Base-by-base conservation (phyloP, 2,113 vertebrate genomes). In the Pogona vitticeps region DNA sequence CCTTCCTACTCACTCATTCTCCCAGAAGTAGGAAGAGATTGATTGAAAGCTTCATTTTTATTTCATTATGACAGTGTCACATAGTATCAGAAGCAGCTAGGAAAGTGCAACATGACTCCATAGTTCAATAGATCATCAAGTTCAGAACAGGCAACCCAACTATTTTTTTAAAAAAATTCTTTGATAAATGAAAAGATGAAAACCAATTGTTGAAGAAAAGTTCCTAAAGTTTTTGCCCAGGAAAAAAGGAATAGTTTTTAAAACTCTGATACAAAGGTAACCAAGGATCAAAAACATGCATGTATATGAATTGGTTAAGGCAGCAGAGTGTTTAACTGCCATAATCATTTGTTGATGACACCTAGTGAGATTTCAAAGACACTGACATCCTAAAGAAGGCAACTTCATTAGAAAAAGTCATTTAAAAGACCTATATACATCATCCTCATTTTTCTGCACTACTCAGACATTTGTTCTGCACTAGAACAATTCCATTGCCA, bases 1-100 rank as follows among this genome's bases (percentile, higher is more conserved):
- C 36, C 46, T 58, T 79, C 20, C 76, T 85, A 28, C 65, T 78
- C 65, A 78, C 46, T 70, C 65, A 85, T 79, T 85, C 75, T 79
- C 15, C 76, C 75, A 85, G 75, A 85, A 85, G 84, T 56, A 70
- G 63, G 58, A 76, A 63, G 58, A 76, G 76, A 79, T 71, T 78
- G 84, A 70, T 78, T 85, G 65, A 59, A 79, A 85, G 75, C 83
- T 85, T 85, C 61, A 85, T 77, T 77, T 78, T 85, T 85, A 85
- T 85, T 85, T 85, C 76, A 79, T 85, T 85, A 85, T 59, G 84
- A 71, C 26, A 70, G 84, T 85, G 76, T 70, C 76, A 85, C 63
- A 70, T 70, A 85, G 84, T 79, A 33, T n/a, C 75, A 40, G 21
- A 58, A 70, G 46, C 78, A 85, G 26, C 76, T 36, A 78, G 3